These are phyloP conservation scores for Heterocephalus glaber DNA, from an alignment of 2,113 vertebrate genomes.

Conservation along the genomic window DNA sequence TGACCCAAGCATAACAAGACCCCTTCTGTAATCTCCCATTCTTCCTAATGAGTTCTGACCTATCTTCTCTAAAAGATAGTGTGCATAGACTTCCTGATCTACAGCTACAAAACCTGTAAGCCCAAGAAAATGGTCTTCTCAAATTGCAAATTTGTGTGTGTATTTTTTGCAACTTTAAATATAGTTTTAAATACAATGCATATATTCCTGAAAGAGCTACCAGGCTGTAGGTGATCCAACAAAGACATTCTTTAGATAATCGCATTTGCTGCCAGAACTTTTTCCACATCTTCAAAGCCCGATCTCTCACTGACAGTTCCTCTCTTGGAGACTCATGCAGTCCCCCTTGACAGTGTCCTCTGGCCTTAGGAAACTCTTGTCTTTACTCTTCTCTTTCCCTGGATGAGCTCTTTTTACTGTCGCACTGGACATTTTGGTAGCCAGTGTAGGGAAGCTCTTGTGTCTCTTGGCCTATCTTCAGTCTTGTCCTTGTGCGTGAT, in stretches of 20 bases:
- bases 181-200: not conserved
- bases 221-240: not conserved
- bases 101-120: not conserved
- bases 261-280: not conserved
- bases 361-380: not conserved
- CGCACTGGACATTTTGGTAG: not conserved
- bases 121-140: not conserved
- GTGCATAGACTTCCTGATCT: not conserved
- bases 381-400: not conserved
- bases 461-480: not conserved
- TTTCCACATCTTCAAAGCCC: not conserved
- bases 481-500: not conserved
- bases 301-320: no score
- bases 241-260: not conserved
- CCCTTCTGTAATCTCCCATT: not conserved
- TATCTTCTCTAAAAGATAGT: not conserved
- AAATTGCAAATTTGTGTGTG: not conserved
- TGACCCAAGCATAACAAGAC: not conserved
- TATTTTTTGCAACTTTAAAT: not conserved
- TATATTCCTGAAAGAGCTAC: not conserved
- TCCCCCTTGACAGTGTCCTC: not conserved
- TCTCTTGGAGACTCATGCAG: not conserved
- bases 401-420: not conserved
- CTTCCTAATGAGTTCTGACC: not conserved
- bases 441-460: not conserved